Conservation (phyloP, 2,113 vertebrate genomes). For the Rhegmatorhina hoffmannsi region DNA sequence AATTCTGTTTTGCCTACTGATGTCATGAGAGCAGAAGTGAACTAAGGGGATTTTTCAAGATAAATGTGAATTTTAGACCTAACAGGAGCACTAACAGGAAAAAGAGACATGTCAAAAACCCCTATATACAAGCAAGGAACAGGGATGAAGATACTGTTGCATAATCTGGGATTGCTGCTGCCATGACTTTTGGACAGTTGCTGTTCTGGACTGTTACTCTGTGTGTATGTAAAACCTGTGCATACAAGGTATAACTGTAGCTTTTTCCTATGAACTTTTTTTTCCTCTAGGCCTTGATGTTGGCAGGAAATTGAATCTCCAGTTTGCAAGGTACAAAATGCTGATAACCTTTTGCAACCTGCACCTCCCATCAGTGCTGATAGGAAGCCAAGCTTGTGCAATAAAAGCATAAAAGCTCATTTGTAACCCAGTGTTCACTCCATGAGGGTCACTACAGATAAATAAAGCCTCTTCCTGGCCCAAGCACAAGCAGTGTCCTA, state of each 20-base stretch:
- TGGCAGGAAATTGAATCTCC: conserved; percentile 33
- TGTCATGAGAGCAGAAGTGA: neutral
- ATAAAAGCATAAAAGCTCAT: conserved; percentile 45
- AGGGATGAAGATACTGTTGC: neutral
- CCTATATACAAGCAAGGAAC: neutral
- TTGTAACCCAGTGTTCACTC: conserved; percentile 2
- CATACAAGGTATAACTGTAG: neutral
- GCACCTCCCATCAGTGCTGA: conserved; percentile 10
- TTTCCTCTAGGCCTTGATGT: neutral
- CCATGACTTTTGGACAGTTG: conserved; percentile 1
- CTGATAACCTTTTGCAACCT: conserved; percentile 23
- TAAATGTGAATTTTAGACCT: neutral
- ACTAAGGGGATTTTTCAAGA: neutral
- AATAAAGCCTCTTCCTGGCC: neutral
- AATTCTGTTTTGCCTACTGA: neutral
- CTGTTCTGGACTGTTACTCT: neutral
- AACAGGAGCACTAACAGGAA: neutral
- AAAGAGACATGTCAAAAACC: neutral
- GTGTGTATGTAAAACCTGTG: neutral
- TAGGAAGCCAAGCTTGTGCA: conserved; percentile 21
- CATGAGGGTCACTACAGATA: conserved; percentile 3
- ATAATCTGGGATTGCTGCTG: neutral
- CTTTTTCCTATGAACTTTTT: neutral
- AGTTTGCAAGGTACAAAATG: conserved; percentile 37
- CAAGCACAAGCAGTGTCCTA: neutral